A percentile compares a stretch with the other conserved stretches of the same genome.
Conservation (phyloP, 2,113 vertebrate species). For the Galeopterus variegatus region DNA sequence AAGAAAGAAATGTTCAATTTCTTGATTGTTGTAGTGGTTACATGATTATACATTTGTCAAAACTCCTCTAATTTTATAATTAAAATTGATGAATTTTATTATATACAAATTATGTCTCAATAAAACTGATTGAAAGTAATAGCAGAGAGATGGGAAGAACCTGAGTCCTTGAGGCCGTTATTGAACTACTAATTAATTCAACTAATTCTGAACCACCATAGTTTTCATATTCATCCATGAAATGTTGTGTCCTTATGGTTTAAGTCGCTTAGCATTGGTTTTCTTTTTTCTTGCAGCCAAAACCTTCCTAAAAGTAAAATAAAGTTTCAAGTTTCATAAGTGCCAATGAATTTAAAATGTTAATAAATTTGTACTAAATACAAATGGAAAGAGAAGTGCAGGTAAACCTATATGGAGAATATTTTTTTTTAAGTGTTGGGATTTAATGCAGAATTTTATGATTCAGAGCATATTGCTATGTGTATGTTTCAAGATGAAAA, state of each 20-base stretch:
- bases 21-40: constrained; percentile 1
- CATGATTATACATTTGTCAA: constrained; percentile 26
- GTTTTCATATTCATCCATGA: not conserved
- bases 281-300: constrained; percentile 52
- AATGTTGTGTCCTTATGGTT: not conserved
- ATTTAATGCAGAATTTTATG: constrained; percentile 81
- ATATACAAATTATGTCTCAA: not conserved
- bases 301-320: constrained; percentile 51
- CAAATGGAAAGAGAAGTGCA: constrained; percentile 72
- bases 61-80: not conserved
- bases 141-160: not conserved
- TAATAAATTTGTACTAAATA: constrained; percentile 65
- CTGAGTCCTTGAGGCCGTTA: not conserved
- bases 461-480: constrained; percentile 83
- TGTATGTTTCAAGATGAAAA: constrained; percentile 84
- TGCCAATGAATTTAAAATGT: constrained; percentile 72
- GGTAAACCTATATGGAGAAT: constrained; percentile 75
- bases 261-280: not conserved
- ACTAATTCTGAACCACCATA: not conserved
- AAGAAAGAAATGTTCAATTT: constrained; percentile 47
- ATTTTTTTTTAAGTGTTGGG: constrained; percentile 58
- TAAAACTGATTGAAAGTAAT: constrained; percentile 57
- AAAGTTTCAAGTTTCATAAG: constrained; percentile 53
- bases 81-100: constrained; percentile 4
- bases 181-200: constrained; percentile 36